Base-by-base conservation (phyloP, 2,888 invertebrate genomes). In the Chrysolina americana region DNA sequence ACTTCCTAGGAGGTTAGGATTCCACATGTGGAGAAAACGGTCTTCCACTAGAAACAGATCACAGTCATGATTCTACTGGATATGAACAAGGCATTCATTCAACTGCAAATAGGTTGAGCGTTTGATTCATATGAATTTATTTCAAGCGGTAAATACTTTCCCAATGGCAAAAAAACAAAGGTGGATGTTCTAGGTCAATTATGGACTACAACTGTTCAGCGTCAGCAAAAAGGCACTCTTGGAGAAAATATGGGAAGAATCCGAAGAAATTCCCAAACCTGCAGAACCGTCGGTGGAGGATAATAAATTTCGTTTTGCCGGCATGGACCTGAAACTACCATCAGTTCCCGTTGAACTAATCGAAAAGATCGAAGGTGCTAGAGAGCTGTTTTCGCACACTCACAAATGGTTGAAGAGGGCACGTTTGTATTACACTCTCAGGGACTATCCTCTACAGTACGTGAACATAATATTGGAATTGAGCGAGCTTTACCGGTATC, bases 401-500 rank as follows among this genome's bases (percentile, higher is more conserved):
- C 90, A 91, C 80, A 90, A 90, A 75, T 92, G 92, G 92, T 81
- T 92, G 68, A 91, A 91, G 88, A 87, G 91, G 48, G 90, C 90
- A 0, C 89, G 91, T 76, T 87, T 89, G 70, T 91, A 89, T 82
- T 92, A 91, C 77, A 91, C 90, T 71, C 88, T 92, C 59, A 89
- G 91, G 74, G 90, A 91, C 78, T 89, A 90, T 81, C 90, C 92
- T 0, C 88, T 91, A 47, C 91, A 92, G 79, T 91, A 91, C 79
- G 90, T 92, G 70, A 90, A 91, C 59, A 89, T 91, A 74, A 89
- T 91, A 1, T 83, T 92, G 76, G 92, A 92, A 83, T 84, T 91
- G 62, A 93, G 93, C 56, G 92, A 92, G 81, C 85, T 93, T 15
- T 94, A 92, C 83, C 91, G 92, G 80, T 90, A 91, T 82, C 87